Evolutionary conservation across 2,888 invertebrate species (phyloP), one percentile per base, ranked within the genome.

Genomic region (Capitulum mitella): DNA sequence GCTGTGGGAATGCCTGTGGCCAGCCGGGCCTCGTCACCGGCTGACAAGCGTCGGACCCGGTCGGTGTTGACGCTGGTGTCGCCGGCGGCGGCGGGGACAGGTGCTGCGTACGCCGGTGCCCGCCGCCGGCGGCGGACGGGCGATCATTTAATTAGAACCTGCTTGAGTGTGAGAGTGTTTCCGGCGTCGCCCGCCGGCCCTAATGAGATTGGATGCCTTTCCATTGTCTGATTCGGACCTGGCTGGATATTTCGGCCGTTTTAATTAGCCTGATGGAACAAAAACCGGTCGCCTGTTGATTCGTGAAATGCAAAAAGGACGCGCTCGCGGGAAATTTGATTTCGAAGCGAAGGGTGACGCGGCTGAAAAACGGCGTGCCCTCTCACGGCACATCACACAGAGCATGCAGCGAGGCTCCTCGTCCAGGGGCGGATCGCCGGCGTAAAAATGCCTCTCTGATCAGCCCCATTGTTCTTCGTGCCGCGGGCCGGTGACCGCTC

Each of bases 151-250:
- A 70, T 70, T 70, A 70, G 70, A 37, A 14, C 1, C 37, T 26
- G 22, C 70, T 37, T 37, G 70, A 37, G 70, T 22, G 37, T 22
- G 37, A 70, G 32, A 37, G 34, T 8, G 29, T 70, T 37, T 70
- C 70, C 61, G 70, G 70, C 5, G 70, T 10, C 37, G 34, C 34
- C 43, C 64, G 70, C 29, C 10, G 8, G n/a, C 70, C 22, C 37
- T 70, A 70, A 70, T 70, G 10, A 70, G 70, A 37, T 37, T 3
- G 70, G 37, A 70, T 70, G 70, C 70, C 70, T 37, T 70, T 70
- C 29, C 70, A 70, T 70, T 70, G 70, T 70, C 37, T 3, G 19
- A 16, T 22, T 3, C 70, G 64, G 32, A 34, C 8, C 64, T 5
- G 37, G 37, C 70, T 14, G 34, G 34, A 70, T 70, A 29, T n/a